A percentile compares a stretch with the other conserved stretches of the same genome.
Conservation (phyloP, 35 echinoderm and acorn worm species). For the Lytechinus pictus region DNA sequence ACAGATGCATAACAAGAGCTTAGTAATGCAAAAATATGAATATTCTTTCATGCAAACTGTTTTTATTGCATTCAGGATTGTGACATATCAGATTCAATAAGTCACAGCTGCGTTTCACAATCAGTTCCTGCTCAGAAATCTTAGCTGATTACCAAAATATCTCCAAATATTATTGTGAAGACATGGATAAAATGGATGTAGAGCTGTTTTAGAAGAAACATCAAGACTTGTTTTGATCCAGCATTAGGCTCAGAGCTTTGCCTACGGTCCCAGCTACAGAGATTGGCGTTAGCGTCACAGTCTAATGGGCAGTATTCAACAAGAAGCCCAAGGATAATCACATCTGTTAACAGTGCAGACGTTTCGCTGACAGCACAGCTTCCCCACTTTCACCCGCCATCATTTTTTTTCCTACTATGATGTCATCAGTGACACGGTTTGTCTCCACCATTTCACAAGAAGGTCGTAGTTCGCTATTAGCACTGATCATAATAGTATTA, state of each 20-base stretch:
- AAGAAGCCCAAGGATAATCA: neutral
- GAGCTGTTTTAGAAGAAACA: neutral
- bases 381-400: neutral
- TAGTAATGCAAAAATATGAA: too few species aligned
- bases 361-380: slow-evolving; percentile 20
- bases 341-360: slow-evolving; percentile 36
- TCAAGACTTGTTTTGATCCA: neutral
- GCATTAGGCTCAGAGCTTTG: neutral
- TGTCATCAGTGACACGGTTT: slow-evolving; percentile 26
- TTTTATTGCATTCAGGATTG: neutral
- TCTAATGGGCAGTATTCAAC: slow-evolving; percentile 29
- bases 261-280: neutral
- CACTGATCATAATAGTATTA: too few species aligned
- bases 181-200: neutral
- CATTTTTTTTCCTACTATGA: slow-evolving; percentile 24
- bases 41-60: too few species aligned
- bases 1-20: too few species aligned
- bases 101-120: neutral
- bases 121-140: neutral
- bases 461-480: too few species aligned
- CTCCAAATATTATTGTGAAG: neutral
- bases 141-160: neutral
- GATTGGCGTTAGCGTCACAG: slow-evolving; percentile 33
- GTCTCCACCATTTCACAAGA: neutral
- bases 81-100: neutral